Percentiles rank a stretch among this genome's conserved stretches.
These are phyloP conservation scores for Dasyprocta punctata DNA, from an alignment of 2,113 vertebrate genomes.

Conservation along the genomic window DNA sequence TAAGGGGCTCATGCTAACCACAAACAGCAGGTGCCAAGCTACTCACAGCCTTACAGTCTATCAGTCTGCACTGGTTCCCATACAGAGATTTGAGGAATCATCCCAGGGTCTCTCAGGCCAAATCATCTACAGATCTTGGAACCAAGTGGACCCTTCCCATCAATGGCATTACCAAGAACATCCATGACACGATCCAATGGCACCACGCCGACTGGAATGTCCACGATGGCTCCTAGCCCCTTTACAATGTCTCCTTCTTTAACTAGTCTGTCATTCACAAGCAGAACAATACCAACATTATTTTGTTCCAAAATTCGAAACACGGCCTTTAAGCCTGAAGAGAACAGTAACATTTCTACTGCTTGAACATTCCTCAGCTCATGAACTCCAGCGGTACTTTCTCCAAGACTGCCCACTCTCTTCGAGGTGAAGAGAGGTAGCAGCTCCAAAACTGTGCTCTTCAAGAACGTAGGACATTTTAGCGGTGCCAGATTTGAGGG, in stretches of 20 bases:
- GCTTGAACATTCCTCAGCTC: not conserved
- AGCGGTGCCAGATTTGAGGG: not conserved
- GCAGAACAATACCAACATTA: slow-evolving; percentile 89
- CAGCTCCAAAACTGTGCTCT: not conserved
- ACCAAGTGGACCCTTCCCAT: slow-evolving; percentile 90
- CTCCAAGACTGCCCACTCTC: not conserved
- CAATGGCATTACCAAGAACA: slow-evolving; percentile 94
- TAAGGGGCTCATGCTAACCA: slow-evolving; percentile 96
- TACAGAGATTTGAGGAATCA: slow-evolving; percentile 97
- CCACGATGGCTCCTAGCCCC: slow-evolving; percentile 94
- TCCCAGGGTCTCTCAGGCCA: slow-evolving; percentile 94
- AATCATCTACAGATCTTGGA: not conserved
- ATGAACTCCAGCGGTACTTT: not conserved
- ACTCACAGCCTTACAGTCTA: slow-evolving; percentile 94
- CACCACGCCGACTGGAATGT: slow-evolving; percentile 94
- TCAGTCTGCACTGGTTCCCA: slow-evolving; percentile 97
- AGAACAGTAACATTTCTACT: not conserved
- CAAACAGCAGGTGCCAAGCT: slow-evolving; percentile 96
- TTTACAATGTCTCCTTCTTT: slow-evolving; percentile 94
- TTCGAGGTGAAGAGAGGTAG: not conserved
- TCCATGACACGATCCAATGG: slow-evolving; percentile 96
- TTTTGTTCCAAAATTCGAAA: slow-evolving; percentile 89
- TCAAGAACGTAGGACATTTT: not conserved
- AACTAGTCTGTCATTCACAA: slow-evolving; percentile 96
- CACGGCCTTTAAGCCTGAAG: slow-evolving; percentile 90